Evolutionary conservation across 2,113 vertebrate species (phyloP).

Genomic region (Sarotherodon lohbergeri): DNA sequence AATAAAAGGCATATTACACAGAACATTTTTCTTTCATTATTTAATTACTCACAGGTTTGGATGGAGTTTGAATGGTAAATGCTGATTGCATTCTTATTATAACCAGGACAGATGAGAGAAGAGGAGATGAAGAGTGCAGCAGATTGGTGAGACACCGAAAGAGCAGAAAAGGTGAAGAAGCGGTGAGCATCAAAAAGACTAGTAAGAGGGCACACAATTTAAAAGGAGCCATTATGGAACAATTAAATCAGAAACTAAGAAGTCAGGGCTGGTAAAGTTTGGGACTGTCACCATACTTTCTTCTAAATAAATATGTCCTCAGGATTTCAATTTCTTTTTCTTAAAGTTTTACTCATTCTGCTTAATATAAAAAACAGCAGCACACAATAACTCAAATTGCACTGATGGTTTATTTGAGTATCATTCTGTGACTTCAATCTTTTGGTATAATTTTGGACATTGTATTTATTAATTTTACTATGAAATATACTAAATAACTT

Average conservation of each 20-base stretch:
- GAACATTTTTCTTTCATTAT: not conserved
- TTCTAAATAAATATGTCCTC: not conserved
- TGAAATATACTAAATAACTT: not conserved
- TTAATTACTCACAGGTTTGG: not conserved
- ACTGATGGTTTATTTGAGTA: not conserved
- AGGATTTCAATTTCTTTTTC: not conserved
- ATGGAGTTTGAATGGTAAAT: not conserved
- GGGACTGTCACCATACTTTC: not conserved
- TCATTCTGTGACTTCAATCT: not conserved
- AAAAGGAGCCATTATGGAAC: not conserved
- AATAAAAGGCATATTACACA: not conserved
- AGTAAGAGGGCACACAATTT: not conserved
- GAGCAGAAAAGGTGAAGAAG: not conserved
- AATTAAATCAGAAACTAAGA: not conserved
- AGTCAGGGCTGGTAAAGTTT: not conserved
- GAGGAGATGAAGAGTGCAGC: not conserved
- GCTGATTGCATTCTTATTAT: not conserved
- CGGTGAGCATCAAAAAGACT: not conserved
- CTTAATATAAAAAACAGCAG: not conserved
- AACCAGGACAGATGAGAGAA: not conserved
- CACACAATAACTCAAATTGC: not conserved
- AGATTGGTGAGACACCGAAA: not conserved
- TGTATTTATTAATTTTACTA: not conserved
- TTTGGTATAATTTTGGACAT: not conserved
- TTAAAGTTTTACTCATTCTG: not conserved